A percentile compares a stretch with the other conserved stretches of the same genome.
Conservation (phyloP, 2,888 invertebrate genomes). For the Corbicula japonica region DNA sequence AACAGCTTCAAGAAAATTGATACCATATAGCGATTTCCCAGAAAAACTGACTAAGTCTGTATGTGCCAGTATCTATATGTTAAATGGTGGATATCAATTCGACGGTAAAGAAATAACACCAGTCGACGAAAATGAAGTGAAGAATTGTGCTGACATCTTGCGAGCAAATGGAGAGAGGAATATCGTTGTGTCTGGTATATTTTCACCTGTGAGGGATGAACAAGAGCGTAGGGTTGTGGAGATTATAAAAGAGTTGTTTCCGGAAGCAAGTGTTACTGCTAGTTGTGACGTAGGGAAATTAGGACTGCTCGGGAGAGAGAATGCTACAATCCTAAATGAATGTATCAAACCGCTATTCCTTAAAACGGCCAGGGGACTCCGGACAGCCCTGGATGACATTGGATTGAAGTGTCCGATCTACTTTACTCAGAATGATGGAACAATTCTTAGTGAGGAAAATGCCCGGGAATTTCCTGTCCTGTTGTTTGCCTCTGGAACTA, state of each 20-base stretch:
- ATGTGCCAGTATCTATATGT: constrained; percentile 67
- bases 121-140: constrained; percentile 75
- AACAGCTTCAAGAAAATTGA: constrained; percentile 75
- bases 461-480: constrained; percentile 78
- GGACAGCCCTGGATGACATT: constrained; percentile 71
- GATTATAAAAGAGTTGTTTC: constrained; percentile 68
- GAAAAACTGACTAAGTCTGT: constrained; percentile 68
- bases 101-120: constrained; percentile 79
- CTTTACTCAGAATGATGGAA: constrained; percentile 85
- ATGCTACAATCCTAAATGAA: constrained; percentile 84
- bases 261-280: constrained; percentile 78
- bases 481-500: constrained; percentile 84
- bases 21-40: constrained; percentile 83
- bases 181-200: constrained; percentile 81
- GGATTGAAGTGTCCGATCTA: constrained; percentile 81
- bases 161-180: constrained; percentile 68
- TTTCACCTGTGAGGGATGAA: constrained; percentile 77
- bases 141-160: constrained; percentile 60
- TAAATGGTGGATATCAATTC: constrained; percentile 81
- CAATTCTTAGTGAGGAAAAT: constrained; percentile 79
- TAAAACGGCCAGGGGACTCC: constrained; percentile 77
- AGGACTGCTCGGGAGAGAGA: constrained; percentile 84
- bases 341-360: constrained; percentile 79
- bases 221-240: constrained; percentile 76
- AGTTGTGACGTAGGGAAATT: constrained; percentile 81